phyloP scores from a whole-genome alignment of 2,797 vertebrate genomes.

The Eulemur rubriventer region DNA sequence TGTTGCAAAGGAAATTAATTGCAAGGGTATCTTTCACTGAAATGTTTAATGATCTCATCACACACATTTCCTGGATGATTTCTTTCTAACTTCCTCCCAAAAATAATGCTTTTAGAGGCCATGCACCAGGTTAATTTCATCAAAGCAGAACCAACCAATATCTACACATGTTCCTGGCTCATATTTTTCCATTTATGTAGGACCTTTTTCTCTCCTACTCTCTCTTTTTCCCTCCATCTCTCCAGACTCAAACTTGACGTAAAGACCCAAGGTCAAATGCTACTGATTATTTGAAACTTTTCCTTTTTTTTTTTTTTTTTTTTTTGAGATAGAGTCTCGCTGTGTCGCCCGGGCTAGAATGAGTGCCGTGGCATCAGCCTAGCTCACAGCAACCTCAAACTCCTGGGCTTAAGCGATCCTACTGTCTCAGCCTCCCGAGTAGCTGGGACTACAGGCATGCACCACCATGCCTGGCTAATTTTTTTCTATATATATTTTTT shows the following conservation, averaged over 20 bases:
- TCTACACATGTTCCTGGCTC: background rate
- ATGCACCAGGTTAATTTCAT: slow-evolving; percentile 1
- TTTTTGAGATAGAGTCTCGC: too few relatives aligned
- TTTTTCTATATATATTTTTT: too few relatives aligned
- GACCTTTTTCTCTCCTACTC: background rate
- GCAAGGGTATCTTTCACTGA: slow-evolving; percentile 64
- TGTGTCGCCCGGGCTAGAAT: too few relatives aligned
- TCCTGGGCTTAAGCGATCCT: too few relatives aligned
- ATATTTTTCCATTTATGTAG: background rate
- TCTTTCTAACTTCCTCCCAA: slow-evolving; percentile 58
- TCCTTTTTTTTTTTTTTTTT: background rate
- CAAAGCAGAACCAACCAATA: background rate
- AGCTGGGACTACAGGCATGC: too few relatives aligned
- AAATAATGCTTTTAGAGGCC: slow-evolving; percentile 22
- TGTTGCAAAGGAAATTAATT: slow-evolving; percentile 66
- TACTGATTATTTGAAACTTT: background rate
- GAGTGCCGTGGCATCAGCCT: too few relatives aligned
- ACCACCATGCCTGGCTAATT: too few relatives aligned
- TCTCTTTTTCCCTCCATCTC: background rate
- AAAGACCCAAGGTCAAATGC: background rate
- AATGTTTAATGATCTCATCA: slow-evolving; percentile 73
- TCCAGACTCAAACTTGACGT: background rate
- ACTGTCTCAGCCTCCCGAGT: too few relatives aligned
- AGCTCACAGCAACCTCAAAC: too few relatives aligned
- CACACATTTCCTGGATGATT: slow-evolving; percentile 67